Evolutionary conservation across 2,797 vertebrate species (phyloP).

Genomic region (Syndactyla subalaris): DNA sequence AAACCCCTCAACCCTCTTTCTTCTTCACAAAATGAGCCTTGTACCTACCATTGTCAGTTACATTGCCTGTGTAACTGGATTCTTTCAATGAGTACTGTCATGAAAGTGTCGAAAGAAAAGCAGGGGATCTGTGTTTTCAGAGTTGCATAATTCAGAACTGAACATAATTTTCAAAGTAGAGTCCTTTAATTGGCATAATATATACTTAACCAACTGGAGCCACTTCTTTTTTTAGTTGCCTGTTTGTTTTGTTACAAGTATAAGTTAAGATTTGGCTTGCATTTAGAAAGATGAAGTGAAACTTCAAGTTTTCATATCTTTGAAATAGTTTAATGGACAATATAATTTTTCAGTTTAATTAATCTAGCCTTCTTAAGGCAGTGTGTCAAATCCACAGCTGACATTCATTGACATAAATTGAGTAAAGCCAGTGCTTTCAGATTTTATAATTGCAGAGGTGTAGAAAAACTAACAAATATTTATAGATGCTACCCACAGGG

Average conservation of each 20-base stretch:
- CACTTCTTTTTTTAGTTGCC: background rate
- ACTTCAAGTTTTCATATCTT: background rate
- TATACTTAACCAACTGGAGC: background rate
- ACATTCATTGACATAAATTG: background rate
- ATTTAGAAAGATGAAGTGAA: background rate
- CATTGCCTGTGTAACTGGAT: background rate
- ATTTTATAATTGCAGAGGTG: background rate
- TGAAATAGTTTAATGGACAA: background rate
- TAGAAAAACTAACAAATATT: background rate
- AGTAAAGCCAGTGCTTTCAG: background rate
- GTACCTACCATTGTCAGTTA: background rate
- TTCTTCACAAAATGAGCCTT: background rate
- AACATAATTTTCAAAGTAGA: background rate
- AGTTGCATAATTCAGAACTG: background rate
- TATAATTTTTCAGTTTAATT: background rate
- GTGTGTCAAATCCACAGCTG: background rate
- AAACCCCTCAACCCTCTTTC: background rate
- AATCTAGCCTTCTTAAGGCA: background rate
- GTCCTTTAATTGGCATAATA: background rate
- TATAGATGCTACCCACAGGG: background rate
- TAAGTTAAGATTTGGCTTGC: background rate
- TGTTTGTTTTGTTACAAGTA: background rate
- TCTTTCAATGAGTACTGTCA: background rate
- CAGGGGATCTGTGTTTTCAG: background rate
- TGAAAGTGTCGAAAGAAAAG: background rate